phyloP scores from a whole-genome alignment of 2,113 vertebrate species.

The Centropus unirufus region DNA sequence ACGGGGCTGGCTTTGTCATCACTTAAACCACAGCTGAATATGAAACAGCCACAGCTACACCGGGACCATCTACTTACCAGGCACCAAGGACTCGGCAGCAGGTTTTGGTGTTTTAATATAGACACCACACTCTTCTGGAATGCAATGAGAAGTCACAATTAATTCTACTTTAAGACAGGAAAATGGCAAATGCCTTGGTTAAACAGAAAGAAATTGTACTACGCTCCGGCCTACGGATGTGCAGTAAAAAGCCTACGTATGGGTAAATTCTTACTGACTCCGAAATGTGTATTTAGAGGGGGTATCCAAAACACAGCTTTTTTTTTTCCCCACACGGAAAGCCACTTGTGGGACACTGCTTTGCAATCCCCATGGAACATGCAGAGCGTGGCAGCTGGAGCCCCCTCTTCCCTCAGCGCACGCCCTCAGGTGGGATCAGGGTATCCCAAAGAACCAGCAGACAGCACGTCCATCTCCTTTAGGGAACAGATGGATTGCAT shows the following conservation, averaged over 20 bases:
- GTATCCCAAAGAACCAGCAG: not conserved
- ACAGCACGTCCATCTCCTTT: not conserved
- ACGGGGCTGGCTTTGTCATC: not conserved
- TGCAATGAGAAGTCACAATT: conserved; percentile 51
- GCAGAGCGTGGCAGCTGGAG: not conserved
- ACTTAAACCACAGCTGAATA: not conserved
- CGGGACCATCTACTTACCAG: conserved; percentile 61
- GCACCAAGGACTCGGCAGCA: conserved; percentile 55
- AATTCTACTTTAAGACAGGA: not conserved
- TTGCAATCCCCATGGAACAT: not conserved
- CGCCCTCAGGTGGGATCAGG: fast-evolving
- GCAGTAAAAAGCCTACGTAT: not conserved
- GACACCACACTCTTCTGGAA: conserved; percentile 89
- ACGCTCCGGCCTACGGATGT: not conserved
- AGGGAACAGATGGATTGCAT: not conserved
- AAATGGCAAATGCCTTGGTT: not conserved
- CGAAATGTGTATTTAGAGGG: not conserved
- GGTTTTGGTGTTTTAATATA: conserved; percentile 86
- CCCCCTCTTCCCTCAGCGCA: no score
- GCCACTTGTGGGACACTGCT: not conserved
- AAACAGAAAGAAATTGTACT: not conserved
- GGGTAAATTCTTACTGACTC: not conserved
- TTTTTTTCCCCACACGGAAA: not conserved
- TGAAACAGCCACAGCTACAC: not conserved
- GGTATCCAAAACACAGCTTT: not conserved